These are phyloP conservation scores for Osmerus eperlanus DNA, from an alignment of 2,113 vertebrate genomes.

Conservation along the genomic window DNA sequence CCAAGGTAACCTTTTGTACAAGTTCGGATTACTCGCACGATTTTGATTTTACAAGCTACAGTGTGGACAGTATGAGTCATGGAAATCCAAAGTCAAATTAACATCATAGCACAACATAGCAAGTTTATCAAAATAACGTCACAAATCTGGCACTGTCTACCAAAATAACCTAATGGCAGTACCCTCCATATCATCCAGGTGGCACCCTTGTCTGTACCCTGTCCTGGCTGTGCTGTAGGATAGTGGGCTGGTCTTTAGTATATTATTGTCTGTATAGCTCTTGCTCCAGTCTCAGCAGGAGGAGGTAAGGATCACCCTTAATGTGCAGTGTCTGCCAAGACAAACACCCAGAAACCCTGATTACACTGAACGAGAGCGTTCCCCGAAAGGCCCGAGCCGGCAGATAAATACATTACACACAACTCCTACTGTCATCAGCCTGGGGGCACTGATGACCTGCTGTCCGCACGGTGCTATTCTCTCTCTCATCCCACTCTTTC, in stretches of 20 bases:
- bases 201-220: constrained; percentile 29
- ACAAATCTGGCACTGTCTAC: too few species aligned
- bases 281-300: constrained; percentile 15
- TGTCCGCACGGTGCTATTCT: too few species aligned
- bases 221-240: neutral
- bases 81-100: neutral
- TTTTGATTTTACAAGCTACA: neutral
- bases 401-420: constrained; percentile 39
- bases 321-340: constrained; percentile 33
- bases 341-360: constrained; percentile 40
- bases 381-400: constrained; percentile 36
- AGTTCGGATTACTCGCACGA: too few species aligned
- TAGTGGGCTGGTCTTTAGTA: constrained; percentile 19
- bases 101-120: neutral
- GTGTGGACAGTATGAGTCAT: neutral
- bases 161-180: neutral
- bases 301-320: constrained; percentile 27
- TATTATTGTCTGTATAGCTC: neutral
- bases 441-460: too few species aligned
- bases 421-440: constrained; percentile 31
- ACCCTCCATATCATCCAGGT: constrained; percentile 25
- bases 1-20: too few species aligned
- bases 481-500: too few species aligned
- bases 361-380: constrained; percentile 31
- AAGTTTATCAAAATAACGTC: too few species aligned